phyloP scores from a whole-genome alignment of 1,140 invertebrate genomes.

The Brachionus rotundiformis region DNA sequence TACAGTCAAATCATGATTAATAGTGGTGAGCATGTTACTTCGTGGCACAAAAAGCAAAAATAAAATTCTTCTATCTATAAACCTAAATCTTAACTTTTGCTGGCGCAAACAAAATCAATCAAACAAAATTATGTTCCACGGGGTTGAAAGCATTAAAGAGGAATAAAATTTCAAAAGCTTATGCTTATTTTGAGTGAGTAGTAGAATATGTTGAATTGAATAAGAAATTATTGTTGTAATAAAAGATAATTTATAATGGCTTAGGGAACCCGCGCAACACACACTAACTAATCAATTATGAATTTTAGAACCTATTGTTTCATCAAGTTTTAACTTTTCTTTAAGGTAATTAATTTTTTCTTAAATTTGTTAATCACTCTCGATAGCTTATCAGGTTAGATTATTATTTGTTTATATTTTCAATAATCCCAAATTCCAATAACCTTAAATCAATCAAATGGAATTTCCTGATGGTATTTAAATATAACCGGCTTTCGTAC shows the following conservation, averaged over 20 bases:
- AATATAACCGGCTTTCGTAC: neutral
- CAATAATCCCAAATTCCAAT: neutral
- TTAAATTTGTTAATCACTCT: constrained; percentile 26
- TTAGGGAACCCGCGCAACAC: neutral
- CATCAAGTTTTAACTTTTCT: constrained; percentile 25
- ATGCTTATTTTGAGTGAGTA: neutral
- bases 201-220: neutral
- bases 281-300: constrained; percentile 8
- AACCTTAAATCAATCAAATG: constrained; percentile 29
- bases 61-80: neutral
- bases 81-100: neutral
- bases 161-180: neutral
- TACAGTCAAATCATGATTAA: neutral
- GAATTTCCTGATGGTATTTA: neutral
- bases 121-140: neutral
- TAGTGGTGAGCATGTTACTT: neutral
- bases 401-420: constrained; percentile 3
- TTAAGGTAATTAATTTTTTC: constrained; percentile 3
- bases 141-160: neutral
- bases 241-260: constrained; percentile 11
- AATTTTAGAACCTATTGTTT: constrained; percentile 18
- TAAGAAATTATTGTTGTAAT: constrained; percentile 5
- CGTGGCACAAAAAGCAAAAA: neutral
- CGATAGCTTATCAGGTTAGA: neutral
- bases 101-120: neutral